Conservation (phyloP, 92 coral and sea anemone genomes). For the Parazoanthus atlanticus region DNA sequence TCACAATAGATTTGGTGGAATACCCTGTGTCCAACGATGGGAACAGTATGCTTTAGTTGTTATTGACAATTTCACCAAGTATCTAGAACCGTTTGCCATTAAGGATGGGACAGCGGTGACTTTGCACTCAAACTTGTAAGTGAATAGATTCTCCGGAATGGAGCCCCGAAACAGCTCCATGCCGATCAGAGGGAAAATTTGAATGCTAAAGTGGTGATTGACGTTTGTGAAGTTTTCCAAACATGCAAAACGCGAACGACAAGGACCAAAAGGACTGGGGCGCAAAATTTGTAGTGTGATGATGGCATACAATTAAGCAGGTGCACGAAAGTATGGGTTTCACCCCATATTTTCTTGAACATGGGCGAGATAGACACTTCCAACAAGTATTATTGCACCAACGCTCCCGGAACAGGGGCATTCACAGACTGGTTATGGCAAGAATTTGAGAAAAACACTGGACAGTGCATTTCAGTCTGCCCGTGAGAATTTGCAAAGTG, state of each 20-base stretch:
- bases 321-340: constrained; percentile 51
- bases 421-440: constrained; percentile 23
- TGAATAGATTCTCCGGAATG: constrained; percentile 11
- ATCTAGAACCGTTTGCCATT: background rate
- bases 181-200: constrained; percentile 49
- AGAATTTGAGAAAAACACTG: constrained; percentile 34
- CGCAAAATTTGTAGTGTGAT: constrained; percentile 12
- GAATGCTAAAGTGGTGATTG: constrained; percentile 14
- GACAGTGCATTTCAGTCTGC: constrained; percentile 33
- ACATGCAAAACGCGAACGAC: constrained; percentile 24
- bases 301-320: constrained; percentile 6
- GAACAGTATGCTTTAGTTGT: background rate
- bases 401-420: constrained; percentile 4
- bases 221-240: constrained; percentile 19
- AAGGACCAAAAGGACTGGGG: constrained; percentile 36
- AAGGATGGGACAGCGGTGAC: constrained; percentile 17
- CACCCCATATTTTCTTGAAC: no score
- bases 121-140: constrained; percentile 48
- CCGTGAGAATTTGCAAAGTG: no score
- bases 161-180: constrained; percentile 62
- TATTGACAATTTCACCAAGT: no score
- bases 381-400: no score
- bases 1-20: no score
- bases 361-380: constrained; percentile 43
- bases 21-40: no score